Percentiles rank a stretch among this genome's conserved stretches.
Conservation (phyloP, 2,888 invertebrate species). For the Harpagoxenus sublaevis region DNA sequence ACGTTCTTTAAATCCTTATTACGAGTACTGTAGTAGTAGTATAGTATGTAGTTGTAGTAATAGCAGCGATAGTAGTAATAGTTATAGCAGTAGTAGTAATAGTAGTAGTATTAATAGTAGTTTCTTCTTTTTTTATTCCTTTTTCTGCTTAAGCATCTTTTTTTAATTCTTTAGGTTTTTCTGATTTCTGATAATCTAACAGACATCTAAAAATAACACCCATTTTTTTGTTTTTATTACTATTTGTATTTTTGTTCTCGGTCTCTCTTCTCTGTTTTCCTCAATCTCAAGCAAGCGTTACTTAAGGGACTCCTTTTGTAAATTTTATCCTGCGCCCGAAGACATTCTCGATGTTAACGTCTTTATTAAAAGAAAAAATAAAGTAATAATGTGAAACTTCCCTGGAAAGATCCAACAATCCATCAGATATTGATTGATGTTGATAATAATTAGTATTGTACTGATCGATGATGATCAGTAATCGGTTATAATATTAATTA, state of each 20-base stretch:
- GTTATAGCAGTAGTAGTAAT: conserved; percentile 72
- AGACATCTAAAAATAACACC: conserved; percentile 87
- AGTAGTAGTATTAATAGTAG: conserved; percentile 75
- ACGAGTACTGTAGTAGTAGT: conserved; percentile 79
- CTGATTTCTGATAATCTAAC: conserved; percentile 85
- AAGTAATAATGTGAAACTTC: neutral
- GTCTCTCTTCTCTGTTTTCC: conserved; percentile 62
- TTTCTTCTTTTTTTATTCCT: conserved; percentile 76
- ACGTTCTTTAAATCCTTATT: conserved; percentile 80
- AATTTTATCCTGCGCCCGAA: conserved; percentile 56
- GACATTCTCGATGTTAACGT: conserved; percentile 48
- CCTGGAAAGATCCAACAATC: neutral
- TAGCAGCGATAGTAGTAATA: conserved; percentile 61
- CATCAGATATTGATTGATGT: conserved; percentile 35
- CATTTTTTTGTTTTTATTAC: conserved; percentile 84
- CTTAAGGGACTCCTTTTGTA: conserved; percentile 77
- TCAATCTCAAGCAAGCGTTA: conserved; percentile 79
- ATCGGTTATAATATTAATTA: conserved; percentile 24
- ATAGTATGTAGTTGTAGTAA: conserved; percentile 67
- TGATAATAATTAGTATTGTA: conserved; percentile 22
- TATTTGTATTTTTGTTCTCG: conserved; percentile 79
- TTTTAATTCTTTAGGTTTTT: conserved; percentile 85
- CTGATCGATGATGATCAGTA: conserved; percentile 14
- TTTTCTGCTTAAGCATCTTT: conserved; percentile 79
- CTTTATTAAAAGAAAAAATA: conserved; percentile 1